Evolutionary conservation across 2,888 invertebrate genomes (phyloP), one percentile per base, ranked within the genome.

Genomic region (Pyrocoelia pectoralis): DNA sequence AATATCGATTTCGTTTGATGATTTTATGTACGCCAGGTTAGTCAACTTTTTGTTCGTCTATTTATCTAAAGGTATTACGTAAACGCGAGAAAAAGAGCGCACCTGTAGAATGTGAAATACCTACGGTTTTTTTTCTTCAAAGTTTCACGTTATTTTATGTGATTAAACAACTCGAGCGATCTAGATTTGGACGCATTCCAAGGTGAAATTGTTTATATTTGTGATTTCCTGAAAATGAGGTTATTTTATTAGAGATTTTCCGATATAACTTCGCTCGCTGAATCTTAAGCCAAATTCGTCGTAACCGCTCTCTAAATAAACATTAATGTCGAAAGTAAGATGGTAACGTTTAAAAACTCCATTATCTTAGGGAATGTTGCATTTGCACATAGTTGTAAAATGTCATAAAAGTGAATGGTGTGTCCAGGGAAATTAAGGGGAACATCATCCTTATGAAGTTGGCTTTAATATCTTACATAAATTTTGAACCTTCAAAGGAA

Each of bases 171-270:
- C 33, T 33, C 33, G n/a, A 8, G 2, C 33, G 33, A 33, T 33
- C 33, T 33, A 10, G 33, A 33, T 46, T 46, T 46, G 46, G 46
- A 46, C 17, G 9, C n/a, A n/a, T 9, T 46, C 46, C 46, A 46
- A 46, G 10, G n/a, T n/a, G n/a, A 46, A 15, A 46, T 41, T 41
- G 41, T 41, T 41, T 41, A 46, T 46, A 18, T 10, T 46, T 17
- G 17, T 17, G 46, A 46, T 41, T 41, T 41, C 12, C 13, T 12
- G 8, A 17, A 17, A 46, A n/a, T 46, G 6, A 8, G 12, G 14
- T 41, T 41, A 41, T 8, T 41, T 41, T 14, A 41, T 24, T 24
- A 8, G 4, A 33, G 33, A 33, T 33, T 33, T 33, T 33, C n/a
- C 33, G 9, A n/a, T 33, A 33, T 33, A 4, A 8, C 3, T 24